Evolutionary conservation across 2,113 vertebrate species (phyloP).

Genomic region (Triplophysa dalaica): DNA sequence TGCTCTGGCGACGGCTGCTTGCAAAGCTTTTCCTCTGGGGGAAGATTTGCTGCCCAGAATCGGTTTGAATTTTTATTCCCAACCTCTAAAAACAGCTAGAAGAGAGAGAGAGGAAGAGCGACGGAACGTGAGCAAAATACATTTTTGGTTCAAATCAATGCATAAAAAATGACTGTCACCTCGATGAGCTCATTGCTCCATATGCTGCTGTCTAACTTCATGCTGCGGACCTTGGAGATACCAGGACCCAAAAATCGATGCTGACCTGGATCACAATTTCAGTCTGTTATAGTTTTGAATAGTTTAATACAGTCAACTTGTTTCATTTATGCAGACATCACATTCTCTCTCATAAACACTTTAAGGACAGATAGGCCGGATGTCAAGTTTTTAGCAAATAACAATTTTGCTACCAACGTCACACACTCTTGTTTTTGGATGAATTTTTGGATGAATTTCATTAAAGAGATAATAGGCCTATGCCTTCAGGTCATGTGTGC

Average conservation of each 20-base stretch:
- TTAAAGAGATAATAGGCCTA: not conserved
- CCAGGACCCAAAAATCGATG: constrained; percentile 89
- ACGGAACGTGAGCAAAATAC: not conserved
- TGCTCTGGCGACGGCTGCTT: constrained; percentile 78
- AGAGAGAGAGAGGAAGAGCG: not conserved
- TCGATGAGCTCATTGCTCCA: constrained; percentile 98
- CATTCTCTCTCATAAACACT: no score
- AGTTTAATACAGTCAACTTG: no score
- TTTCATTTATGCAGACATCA: no score
- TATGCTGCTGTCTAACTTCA: constrained; percentile 93
- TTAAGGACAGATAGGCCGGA: no score
- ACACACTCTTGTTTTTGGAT: no score
- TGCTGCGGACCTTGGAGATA: constrained; percentile 90
- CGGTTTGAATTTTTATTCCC: constrained; percentile 91
- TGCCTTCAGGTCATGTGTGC: not conserved
- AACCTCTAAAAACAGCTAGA: constrained; percentile 88
- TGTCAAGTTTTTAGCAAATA: no score
- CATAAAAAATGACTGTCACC: constrained; percentile 64
- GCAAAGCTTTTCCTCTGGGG: constrained; percentile 80
- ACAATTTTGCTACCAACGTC: no score
- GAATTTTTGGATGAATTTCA: no score
- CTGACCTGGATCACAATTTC: constrained; percentile 74
- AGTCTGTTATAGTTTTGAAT: not conserved
- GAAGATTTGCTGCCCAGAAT: constrained; percentile 92
- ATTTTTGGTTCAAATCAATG: not conserved